phyloP scores from a whole-genome alignment of 2,797 vertebrate genomes.

The Atherinosoma microstoma region DNA sequence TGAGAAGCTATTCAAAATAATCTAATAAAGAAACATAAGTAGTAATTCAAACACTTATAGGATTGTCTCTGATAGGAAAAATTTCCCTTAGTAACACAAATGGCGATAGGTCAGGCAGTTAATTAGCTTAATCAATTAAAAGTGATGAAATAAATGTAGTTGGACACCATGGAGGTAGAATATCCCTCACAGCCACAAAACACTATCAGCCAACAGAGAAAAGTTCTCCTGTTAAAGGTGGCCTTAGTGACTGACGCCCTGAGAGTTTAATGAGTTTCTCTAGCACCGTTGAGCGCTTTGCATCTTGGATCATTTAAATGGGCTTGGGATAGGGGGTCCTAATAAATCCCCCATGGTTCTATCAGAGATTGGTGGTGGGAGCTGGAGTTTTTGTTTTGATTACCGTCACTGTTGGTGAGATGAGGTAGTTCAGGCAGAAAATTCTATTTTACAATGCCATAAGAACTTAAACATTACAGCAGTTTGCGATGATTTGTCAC shows the following conservation, averaged over 20 bases:
- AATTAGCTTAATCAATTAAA: slow-evolving; percentile 75
- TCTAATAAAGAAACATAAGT: slow-evolving; percentile 9
- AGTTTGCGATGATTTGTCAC: slow-evolving; percentile 74
- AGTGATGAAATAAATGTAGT: slow-evolving; percentile 55
- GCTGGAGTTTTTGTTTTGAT: slow-evolving; percentile 83
- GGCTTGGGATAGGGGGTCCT: slow-evolving; percentile 79
- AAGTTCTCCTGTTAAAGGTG: slow-evolving; percentile 71
- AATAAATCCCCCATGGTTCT: slow-evolving; percentile 84
- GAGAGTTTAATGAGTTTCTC: slow-evolving; percentile 86
- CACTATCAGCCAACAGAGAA: slow-evolving; percentile 64
- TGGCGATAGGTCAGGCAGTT: slow-evolving; percentile 57
- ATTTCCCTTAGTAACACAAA: slow-evolving; percentile 32
- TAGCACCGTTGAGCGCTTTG: slow-evolving; percentile 75
- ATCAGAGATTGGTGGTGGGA: slow-evolving; percentile 79
- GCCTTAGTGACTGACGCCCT: slow-evolving; percentile 78
- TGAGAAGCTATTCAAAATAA: slow-evolving; percentile 19
- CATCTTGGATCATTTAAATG: slow-evolving; percentile 84
- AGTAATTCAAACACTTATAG: slow-evolving; percentile 16
- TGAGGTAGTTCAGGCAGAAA: slow-evolving; percentile 84
- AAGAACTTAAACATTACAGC: slow-evolving; percentile 77
- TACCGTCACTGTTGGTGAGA: slow-evolving; percentile 85
- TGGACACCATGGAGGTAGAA: slow-evolving; percentile 52
- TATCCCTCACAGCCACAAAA: slow-evolving; percentile 55
- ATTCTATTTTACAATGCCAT: slow-evolving; percentile 82
- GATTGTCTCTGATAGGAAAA: slow-evolving; percentile 11